A percentile compares a stretch with the other conserved stretches of the same genome.
Conservation (phyloP, 2,888 invertebrate genomes). For the Onchidella celtica region DNA sequence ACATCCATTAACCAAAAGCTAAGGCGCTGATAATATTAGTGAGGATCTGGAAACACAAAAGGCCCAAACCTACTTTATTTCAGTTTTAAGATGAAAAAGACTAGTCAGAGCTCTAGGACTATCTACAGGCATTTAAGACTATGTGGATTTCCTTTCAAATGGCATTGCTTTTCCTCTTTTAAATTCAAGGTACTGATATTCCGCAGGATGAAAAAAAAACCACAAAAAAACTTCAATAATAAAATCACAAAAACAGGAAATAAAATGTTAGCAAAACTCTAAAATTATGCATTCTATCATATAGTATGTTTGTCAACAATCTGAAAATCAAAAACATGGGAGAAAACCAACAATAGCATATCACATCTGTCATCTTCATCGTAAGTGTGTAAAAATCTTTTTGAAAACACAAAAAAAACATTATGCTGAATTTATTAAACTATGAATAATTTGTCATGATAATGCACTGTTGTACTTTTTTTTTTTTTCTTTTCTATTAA, state of each 20-base stretch:
- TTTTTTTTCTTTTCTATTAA: not conserved
- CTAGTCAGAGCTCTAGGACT: too few species aligned
- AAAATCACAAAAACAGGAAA: not conserved
- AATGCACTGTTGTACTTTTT: not conserved
- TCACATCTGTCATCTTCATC: slow-evolving; percentile 24
- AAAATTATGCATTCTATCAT: slow-evolving; percentile 21
- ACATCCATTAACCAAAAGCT: too few species aligned
- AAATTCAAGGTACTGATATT: too few species aligned
- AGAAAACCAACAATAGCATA: not conserved
- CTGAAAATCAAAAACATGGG: not conserved
- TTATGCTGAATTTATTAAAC: slow-evolving; percentile 15
- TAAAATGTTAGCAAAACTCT: not conserved
- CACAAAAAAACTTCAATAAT: not conserved
- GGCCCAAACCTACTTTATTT: too few species aligned
- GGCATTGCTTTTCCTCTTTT: too few species aligned
- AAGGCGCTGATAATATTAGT: too few species aligned
- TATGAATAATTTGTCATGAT: not conserved
- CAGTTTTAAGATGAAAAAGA: too few species aligned
- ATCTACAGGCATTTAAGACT: too few species aligned
- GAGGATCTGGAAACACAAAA: too few species aligned
- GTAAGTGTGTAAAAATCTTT: not conserved
- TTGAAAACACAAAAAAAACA: not conserved
- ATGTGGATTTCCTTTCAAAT: too few species aligned
- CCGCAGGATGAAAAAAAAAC: not conserved
- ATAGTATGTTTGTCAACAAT: not conserved